These are phyloP conservation scores for Chunga burmeisteri DNA, from an alignment of 2,113 vertebrate species.

Conservation along the genomic window DNA sequence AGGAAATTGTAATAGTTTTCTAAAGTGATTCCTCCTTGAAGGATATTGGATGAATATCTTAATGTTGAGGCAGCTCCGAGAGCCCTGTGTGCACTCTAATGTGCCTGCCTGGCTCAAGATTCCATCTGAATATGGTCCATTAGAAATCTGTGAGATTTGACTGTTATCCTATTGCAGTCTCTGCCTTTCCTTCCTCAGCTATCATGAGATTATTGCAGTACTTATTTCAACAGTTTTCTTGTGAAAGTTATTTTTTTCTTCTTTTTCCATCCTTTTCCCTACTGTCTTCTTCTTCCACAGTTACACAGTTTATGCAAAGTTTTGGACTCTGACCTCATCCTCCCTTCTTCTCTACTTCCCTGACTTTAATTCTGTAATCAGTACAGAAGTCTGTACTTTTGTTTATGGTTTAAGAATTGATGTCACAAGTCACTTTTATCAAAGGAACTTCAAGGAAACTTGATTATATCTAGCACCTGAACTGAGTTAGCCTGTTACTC, in stretches of 20 bases:
- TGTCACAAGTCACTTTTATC: background rate
- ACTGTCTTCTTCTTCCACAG: background rate
- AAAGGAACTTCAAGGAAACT: background rate
- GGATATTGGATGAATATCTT: fast-evolving
- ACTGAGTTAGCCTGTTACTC: background rate
- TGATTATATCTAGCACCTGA: background rate
- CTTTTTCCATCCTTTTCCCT: background rate
- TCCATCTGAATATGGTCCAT: background rate
- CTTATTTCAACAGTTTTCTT: background rate
- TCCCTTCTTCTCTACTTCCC: background rate
- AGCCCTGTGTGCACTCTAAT: background rate
- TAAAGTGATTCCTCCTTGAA: background rate
- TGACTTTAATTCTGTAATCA: background rate
- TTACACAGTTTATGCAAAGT: background rate
- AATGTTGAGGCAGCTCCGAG: background rate
- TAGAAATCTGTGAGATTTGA: background rate
- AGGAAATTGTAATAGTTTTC: background rate
- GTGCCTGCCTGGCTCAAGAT: background rate
- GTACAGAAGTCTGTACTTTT: background rate
- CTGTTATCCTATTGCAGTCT: background rate
- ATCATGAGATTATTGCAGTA: background rate
- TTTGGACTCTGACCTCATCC: background rate
- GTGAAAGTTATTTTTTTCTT: background rate
- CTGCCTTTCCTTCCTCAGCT: background rate
- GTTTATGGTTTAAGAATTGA: background rate